Evolutionary conservation across 2,797 vertebrate genomes (phyloP).

Genomic region (Myotis planiceps): DNA sequence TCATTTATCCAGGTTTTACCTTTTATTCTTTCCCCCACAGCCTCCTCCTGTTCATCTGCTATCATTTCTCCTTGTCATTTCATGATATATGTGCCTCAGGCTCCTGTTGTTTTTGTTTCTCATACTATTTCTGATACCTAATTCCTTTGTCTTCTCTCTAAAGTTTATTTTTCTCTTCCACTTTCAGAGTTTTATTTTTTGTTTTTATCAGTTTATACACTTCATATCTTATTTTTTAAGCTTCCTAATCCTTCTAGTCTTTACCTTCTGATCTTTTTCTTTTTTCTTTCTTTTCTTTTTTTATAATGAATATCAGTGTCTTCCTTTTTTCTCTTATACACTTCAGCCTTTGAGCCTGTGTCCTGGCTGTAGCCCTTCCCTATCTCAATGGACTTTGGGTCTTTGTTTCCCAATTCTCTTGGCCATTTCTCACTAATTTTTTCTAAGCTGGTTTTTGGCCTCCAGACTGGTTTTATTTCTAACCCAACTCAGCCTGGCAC

Average conservation of each 20-base stretch:
- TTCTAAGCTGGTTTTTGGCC: neutral
- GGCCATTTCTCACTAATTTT: neutral
- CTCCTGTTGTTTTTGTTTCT: neutral
- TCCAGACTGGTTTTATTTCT: conserved; percentile 12
- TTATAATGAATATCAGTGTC: neutral
- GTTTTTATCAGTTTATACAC: neutral
- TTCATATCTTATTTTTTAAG: neutral
- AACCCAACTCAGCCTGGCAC: neutral
- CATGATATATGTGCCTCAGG: neutral
- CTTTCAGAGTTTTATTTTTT: conserved; percentile 16
- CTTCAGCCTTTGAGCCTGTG: neutral
- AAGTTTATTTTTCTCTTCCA: neutral
- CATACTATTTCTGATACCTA: neutral
- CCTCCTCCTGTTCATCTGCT: neutral
- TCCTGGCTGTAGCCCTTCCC: neutral
- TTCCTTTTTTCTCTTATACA: neutral
- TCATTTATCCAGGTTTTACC: neutral
- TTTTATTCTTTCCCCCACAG: neutral
- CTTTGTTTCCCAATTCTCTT: neutral
- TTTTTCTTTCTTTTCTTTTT: neutral
- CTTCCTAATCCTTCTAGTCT: neutral
- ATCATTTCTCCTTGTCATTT: neutral
- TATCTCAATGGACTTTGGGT: neutral
- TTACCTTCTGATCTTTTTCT: neutral
- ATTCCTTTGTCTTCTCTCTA: neutral